Evolutionary conservation across 2,113 vertebrate genomes (phyloP), one percentile per base, ranked within the genome.

Genomic region (Leptodactylus fuscus): DNA sequence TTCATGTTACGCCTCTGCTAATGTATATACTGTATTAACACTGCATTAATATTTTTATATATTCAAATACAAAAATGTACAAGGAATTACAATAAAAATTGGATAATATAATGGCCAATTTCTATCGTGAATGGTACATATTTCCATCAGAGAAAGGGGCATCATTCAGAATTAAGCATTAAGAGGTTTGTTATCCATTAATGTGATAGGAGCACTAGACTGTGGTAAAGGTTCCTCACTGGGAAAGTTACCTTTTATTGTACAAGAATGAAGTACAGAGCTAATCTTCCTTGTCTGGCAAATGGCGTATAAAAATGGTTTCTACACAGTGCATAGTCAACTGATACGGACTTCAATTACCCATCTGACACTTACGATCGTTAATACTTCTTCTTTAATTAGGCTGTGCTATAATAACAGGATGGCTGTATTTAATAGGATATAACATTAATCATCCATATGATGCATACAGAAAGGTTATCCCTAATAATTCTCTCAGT

Each of bases 361-460:
- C 82, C 90, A 71, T 88, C 74, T 89, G 85, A 24, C 81, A 69
- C 46, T 87, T 73, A 85, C 58, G 83, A 38, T 88, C 91, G 88
- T 85, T 88, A 88, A 88, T 80, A 88, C 89, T 91, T 90, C 71
- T 92, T 90, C 90, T 92, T 88, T 85, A 87, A 89, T 92, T 88
- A 87, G 85, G 87, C 91, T 89, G 82, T 73, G 29, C 81, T 89
- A 88, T 90, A 91, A 91, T 87, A 91, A 71, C 55, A 22, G 27
- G 9, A 73, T 88, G 60, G 49, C 82, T 88, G 79, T 87, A 85
- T 80, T 89, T 87, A 81, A 88, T 90, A 90, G 87, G 79, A 87
- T 60, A 27, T 83, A 48, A 73, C 84, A 89, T 88, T 89, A 88
- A 87, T 87, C 85, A 87, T 85, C 87, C 88, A 87, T 87, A 85